Percentiles rank a stretch among this genome's conserved stretches.
Conservation (phyloP, 1,140 invertebrate species). For the Lordiphosa collinella region DNA sequence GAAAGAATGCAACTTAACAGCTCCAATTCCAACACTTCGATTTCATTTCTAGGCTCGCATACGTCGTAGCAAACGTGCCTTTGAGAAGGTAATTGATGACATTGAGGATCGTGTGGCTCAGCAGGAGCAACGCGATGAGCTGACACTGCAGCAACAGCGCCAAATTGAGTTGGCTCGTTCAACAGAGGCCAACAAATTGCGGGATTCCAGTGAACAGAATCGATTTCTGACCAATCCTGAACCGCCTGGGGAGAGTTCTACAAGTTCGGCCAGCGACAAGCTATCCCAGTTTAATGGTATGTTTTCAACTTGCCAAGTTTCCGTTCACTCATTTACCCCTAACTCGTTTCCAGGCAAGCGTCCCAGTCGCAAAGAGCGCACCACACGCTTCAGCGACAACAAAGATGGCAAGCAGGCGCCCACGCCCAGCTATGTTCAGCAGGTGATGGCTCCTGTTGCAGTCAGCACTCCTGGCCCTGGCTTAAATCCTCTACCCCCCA, state of each 20-base stretch:
- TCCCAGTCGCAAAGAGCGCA: constrained; percentile 63
- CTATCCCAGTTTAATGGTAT: constrained; percentile 58
- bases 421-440: constrained; percentile 42
- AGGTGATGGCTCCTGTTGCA: constrained; percentile 37
- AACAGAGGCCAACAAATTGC: constrained; percentile 6
- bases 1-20: too few species aligned
- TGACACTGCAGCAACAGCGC: constrained; percentile 51
- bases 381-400: constrained; percentile 74
- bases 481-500: constrained; percentile 5
- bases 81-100: constrained; percentile 62
- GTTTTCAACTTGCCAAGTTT: background rate
- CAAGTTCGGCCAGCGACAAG: constrained; percentile 42
- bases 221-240: constrained; percentile 9
- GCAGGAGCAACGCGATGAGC: constrained; percentile 56
- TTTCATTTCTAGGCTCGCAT: constrained; percentile 44
- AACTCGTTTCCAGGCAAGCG: constrained; percentile 46
- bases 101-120: constrained; percentile 67
- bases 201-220: constrained; percentile 10
- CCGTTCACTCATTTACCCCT: background rate
- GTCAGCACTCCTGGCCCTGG: constrained; percentile 1
- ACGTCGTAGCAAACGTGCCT: constrained; percentile 60
- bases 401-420: constrained; percentile 59
- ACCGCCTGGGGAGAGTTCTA: constrained; percentile 3
- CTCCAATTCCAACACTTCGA: background rate
- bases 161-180: constrained; percentile 38